Evolutionary conservation across 1,140 invertebrate genomes (phyloP).

Genomic region (Radopholus similis): DNA sequence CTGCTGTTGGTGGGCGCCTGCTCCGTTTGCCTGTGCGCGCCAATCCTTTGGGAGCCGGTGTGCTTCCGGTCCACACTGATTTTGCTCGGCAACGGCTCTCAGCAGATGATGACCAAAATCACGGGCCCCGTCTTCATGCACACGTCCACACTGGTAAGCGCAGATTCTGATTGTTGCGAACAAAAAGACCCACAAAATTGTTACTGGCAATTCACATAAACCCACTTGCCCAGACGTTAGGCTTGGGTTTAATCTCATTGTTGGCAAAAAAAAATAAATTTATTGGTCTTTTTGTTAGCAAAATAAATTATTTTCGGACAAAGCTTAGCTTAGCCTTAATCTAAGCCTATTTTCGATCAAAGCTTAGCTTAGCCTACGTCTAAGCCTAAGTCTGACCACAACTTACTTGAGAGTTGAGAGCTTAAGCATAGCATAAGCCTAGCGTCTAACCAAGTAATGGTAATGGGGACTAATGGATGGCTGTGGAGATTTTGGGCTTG

Average conservation of each 20-base stretch:
- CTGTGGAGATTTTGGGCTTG: not conserved
- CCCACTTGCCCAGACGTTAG: too few species aligned
- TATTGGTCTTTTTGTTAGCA: not conserved
- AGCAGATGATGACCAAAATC: not conserved
- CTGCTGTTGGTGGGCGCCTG: not conserved
- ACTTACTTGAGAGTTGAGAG: too few species aligned
- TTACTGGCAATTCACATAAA: not conserved
- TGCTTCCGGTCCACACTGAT: constrained; percentile 5
- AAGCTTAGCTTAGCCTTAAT: too few species aligned
- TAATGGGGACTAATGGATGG: not conserved
- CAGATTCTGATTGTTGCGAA: not conserved
- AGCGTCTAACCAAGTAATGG: not conserved
- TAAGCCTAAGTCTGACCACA: too few species aligned
- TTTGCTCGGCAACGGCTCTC: not conserved
- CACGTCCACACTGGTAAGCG: not conserved
- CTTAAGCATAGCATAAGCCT: too few species aligned
- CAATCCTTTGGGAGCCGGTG: constrained; percentile 9
- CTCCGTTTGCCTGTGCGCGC: not conserved
- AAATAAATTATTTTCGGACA: not conserved
- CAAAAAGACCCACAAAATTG: not conserved
- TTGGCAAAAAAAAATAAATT: not conserved
- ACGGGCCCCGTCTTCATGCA: constrained; percentile 9
- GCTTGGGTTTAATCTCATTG: not conserved
- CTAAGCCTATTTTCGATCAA: too few species aligned
- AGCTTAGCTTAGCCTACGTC: too few species aligned